These are phyloP conservation scores for Lasioglossum figueresi DNA, from an alignment of 2,888 invertebrate species.

Conservation along the genomic window DNA sequence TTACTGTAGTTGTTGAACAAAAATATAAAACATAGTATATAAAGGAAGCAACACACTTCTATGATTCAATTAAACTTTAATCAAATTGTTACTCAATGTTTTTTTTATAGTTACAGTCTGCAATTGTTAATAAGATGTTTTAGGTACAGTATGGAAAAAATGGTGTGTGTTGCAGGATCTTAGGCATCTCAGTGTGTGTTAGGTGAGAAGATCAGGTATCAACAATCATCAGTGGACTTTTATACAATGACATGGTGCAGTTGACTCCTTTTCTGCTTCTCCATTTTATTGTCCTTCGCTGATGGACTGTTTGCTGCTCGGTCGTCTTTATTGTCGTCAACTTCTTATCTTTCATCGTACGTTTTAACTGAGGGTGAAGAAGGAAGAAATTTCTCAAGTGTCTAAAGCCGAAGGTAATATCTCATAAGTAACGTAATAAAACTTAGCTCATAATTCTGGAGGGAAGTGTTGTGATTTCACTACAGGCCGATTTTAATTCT, in stretches of 20 bases:
- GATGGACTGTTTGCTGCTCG: constrained; percentile 74
- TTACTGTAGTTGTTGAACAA: not conserved
- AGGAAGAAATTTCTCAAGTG: constrained; percentile 78
- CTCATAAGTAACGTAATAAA: constrained; percentile 79
- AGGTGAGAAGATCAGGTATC: constrained; percentile 75
- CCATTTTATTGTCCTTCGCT: constrained; percentile 73
- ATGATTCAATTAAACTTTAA: not conserved
- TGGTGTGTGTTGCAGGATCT: constrained; percentile 81
- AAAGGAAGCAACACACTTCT: not conserved
- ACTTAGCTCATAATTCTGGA: constrained; percentile 77
- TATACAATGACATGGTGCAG: constrained; percentile 72
- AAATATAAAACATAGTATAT: not conserved
- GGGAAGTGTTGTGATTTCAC: constrained; percentile 76
- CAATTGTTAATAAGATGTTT: constrained; percentile 51
- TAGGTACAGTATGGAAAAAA: constrained; percentile 76
- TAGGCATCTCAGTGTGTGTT: constrained; percentile 77
- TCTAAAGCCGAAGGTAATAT: constrained; percentile 77
- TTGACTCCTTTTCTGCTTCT: constrained; percentile 74
- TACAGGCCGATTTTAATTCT: constrained; percentile 59
- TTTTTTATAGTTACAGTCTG: constrained; percentile 56
- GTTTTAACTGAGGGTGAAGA: constrained; percentile 77
- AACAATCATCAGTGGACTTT: constrained; percentile 67
- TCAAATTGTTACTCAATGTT: constrained; percentile 19
- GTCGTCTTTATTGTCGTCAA: constrained; percentile 77
- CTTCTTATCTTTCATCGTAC: constrained; percentile 79